Conservation (phyloP, 2,888 invertebrate species). For the Lordiphosa fenestrarum region DNA sequence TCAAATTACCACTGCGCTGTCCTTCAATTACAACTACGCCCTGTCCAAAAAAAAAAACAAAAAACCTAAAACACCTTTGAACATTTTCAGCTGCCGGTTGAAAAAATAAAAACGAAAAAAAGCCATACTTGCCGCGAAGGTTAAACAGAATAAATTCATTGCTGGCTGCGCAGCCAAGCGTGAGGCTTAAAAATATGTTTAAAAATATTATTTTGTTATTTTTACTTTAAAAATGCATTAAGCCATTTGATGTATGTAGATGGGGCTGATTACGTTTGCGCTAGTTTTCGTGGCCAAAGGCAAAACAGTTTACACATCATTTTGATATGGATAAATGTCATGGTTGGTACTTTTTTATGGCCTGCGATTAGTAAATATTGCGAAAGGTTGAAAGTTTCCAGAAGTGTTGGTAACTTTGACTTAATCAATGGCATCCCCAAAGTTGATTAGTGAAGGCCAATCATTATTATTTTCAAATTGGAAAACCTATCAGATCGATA, state of each 20-base stretch:
- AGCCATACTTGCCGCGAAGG: constrained; percentile 62
- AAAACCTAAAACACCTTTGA: constrained; percentile 28
- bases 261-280: constrained; percentile 37
- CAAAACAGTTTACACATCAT: constrained; percentile 34
- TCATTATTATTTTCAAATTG: no score
- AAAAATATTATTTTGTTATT: constrained; percentile 52
- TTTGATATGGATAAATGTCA: constrained; percentile 25
- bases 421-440: no score
- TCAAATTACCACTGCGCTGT: constrained; percentile 49
- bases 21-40: constrained; percentile 58
- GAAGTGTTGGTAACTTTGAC: no score
- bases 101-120: not conserved
- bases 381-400: no score
- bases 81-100: constrained; percentile 24
- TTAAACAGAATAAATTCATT: constrained; percentile 45
- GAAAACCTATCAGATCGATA: no score
- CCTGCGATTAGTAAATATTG: no score
- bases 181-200: constrained; percentile 44
- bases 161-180: constrained; percentile 55
- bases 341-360: constrained; percentile 4
- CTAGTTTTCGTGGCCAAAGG: constrained; percentile 22
- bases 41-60: constrained; percentile 34
- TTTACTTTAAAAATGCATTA: constrained; percentile 12
- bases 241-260: constrained; percentile 7
- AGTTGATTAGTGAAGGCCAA: no score